These are phyloP conservation scores for Ennomos fuscantarius DNA, from an alignment of 2,888 invertebrate species.

Conservation along the genomic window DNA sequence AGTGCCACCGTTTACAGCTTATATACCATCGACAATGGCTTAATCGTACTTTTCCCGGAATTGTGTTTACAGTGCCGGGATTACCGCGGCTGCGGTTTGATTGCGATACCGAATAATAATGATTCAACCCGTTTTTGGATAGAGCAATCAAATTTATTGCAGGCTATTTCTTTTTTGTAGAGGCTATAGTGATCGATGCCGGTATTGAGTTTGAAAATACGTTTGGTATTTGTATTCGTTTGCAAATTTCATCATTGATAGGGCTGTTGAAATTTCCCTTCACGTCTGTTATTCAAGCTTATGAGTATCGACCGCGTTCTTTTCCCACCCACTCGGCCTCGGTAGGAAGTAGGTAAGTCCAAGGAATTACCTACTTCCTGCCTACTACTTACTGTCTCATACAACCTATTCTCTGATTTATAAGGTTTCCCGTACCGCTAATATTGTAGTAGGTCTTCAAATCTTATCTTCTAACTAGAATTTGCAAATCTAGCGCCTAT, in stretches of 20 bases:
- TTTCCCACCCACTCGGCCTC: not conserved
- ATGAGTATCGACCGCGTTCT: slow-evolving; percentile 7
- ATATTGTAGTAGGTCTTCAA: not conserved
- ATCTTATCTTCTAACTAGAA: not conserved
- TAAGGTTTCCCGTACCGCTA: slow-evolving; percentile 13
- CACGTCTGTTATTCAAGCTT: too few species aligned
- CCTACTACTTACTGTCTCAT: not conserved
- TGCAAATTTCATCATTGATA: too few species aligned
- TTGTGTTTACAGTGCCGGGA: slow-evolving; percentile 50
- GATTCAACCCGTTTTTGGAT: slow-evolving; percentile 20
- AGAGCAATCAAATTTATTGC: slow-evolving; percentile 4
- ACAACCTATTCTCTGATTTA: not conserved
- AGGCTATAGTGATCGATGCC: not conserved
- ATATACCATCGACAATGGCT: slow-evolving; percentile 43
- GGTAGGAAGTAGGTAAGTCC: not conserved
- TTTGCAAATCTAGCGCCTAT: slow-evolving; percentile 14
- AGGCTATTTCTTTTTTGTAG: not conserved
- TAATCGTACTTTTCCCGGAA: slow-evolving; percentile 50
- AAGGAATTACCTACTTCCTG: not conserved
- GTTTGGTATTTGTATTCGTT: not conserved
- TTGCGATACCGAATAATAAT: slow-evolving; percentile 41
- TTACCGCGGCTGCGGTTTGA: slow-evolving; percentile 37
- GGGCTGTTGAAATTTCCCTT: not conserved
- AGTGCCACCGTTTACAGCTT: slow-evolving; percentile 44
- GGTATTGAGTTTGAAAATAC: not conserved